Conservation (phyloP, 1,140 invertebrate genomes). For the Aphaenogaster ashmeadi region DNA sequence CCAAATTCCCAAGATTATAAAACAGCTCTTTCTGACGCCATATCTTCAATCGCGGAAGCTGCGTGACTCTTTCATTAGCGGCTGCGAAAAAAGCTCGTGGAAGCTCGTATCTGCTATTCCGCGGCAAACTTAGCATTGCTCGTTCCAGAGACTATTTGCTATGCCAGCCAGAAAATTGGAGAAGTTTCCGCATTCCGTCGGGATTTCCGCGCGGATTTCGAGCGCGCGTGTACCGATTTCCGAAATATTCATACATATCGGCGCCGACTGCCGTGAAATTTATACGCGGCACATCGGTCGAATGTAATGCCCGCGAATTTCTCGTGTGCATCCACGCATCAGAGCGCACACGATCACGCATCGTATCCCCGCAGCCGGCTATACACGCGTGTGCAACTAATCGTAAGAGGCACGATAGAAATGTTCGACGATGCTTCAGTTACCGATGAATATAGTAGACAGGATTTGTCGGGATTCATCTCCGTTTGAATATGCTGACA, state of each 20-base stretch:
- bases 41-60: background rate
- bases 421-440: conserved; percentile 6
- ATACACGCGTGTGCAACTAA: background rate
- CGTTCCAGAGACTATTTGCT: conserved; percentile 70
- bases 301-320: conserved; percentile 65
- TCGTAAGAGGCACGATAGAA: conserved; percentile 13
- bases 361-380: background rate
- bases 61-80: conserved; percentile 37
- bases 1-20: background rate
- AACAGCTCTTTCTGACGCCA: no score
- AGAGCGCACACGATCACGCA: conserved; percentile 23
- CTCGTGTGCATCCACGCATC: conserved; percentile 20
- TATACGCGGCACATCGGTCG: conserved; percentile 66
- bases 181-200: conserved; percentile 70
- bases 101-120: conserved; percentile 9
- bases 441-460: conserved; percentile 4
- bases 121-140: conserved; percentile 55
- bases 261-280: conserved; percentile 67
- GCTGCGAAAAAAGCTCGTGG: conserved; percentile 1
- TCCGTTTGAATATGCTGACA: background rate
- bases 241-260: conserved; percentile 76
- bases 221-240: conserved; percentile 74
- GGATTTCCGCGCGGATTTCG: conserved; percentile 61
- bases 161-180: conserved; percentile 76
- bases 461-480: background rate